Base-by-base conservation (phyloP, 2,888 invertebrate species). In the Watsonalla binaria region DNA sequence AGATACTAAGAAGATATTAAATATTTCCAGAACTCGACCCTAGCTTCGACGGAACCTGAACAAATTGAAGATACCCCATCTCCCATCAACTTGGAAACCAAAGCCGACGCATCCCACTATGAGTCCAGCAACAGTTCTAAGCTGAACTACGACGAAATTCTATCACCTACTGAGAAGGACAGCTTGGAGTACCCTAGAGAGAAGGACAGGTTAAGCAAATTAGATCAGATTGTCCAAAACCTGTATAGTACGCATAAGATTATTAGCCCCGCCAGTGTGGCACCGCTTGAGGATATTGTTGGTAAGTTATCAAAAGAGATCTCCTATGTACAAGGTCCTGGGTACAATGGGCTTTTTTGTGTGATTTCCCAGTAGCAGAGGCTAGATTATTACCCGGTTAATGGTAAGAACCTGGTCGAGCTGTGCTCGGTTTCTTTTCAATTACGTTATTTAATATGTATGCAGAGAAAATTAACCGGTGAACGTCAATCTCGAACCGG, bases 181-280 rank as follows among this genome's bases (percentile, higher is more conserved):
- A 61, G 54, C 51, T 61, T 61, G 47, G 65, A 61, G 33, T 61
- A 61, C 33, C 55, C 56, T 7, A 78, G 71, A 54, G 86, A 87
- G 55, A 86, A 81, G 58, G 88, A 90, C 47, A 81, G 86, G 75
- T 66, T 90, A 34, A 90, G 90, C 59, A 90, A 88, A 64, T 58
- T 90, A 52, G 90, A 90, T 47, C 89, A 89, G 62, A 90, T 90
- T 6, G 90, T 90, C 0, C 86, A 90, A 72, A 90, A 90, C 59
- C 60, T 90, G 59, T 90, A 90, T 46, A 90, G 85, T 53, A 86
- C 86, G 8, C 90, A 88, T 58, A 84, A 86, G 63, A 83, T 88
- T 62, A 83, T 84, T 0, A 84, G 70, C 52, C 81, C 84, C 2
- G 63, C 76, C 0, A 61, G 70, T 4, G 59, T 76, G 2, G 68